Conservation (phyloP, 2,113 vertebrate genomes). For the Philantomba maxwellii region DNA sequence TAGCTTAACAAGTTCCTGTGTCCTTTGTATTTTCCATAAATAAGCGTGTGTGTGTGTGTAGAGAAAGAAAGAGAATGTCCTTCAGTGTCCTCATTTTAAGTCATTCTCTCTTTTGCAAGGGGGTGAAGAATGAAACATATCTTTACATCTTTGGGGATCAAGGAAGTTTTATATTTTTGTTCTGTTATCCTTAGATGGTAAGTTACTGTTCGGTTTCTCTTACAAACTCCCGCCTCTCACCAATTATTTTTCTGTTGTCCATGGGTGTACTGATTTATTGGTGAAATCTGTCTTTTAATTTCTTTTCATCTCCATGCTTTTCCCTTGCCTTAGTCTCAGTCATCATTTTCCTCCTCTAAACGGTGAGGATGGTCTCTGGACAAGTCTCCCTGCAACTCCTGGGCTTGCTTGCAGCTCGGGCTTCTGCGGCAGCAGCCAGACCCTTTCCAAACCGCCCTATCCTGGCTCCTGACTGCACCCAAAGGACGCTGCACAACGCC, state of each 20-base stretch:
- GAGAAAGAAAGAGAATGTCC: neutral
- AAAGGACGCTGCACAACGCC: accelerated
- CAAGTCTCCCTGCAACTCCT: neutral
- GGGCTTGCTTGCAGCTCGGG: neutral
- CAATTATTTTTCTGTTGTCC: neutral
- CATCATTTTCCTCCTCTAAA: neutral
- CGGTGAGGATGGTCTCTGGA: neutral
- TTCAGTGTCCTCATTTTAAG: neutral
- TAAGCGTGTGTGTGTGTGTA: neutral
- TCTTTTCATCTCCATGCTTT: neutral
- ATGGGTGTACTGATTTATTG: neutral
- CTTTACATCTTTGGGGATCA: neutral
- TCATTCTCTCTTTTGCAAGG: neutral
- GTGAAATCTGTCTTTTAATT: neutral
- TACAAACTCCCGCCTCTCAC: neutral
- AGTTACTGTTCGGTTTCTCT: neutral
- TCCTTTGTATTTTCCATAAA: neutral
- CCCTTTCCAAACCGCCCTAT: accelerated
- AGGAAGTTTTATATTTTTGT: neutral
- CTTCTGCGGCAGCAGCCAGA: neutral
- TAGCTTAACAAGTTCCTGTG: neutral
- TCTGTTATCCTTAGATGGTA: neutral
- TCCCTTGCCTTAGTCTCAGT: neutral
- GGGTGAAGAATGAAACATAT: neutral
- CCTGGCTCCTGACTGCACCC: neutral